Evolutionary conservation across 2,888 invertebrate species (phyloP).

Genomic region (Polymixis flavicincta): DNA sequence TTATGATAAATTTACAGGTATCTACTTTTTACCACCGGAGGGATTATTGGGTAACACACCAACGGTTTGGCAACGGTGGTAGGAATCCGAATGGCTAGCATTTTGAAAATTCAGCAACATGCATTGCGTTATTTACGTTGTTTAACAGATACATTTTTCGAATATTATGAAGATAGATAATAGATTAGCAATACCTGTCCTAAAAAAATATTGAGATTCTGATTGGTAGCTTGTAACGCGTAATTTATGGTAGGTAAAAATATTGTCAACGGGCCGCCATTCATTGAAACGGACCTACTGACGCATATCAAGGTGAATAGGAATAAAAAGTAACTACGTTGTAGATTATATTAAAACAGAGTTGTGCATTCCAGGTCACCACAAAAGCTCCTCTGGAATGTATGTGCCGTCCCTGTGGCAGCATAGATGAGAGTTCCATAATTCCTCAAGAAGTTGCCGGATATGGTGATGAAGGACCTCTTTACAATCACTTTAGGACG

Average conservation of each 20-base stretch:
- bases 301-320: background rate
- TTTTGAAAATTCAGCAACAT: too few species aligned
- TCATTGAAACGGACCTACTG: background rate
- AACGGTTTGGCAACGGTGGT: too few species aligned
- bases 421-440: slow-evolving; percentile 96
- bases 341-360: background rate
- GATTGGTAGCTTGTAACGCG: too few species aligned
- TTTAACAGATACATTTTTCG: too few species aligned
- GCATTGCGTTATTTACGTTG: too few species aligned
- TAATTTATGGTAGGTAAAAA: background rate
- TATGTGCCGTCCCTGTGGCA: slow-evolving; percentile 98
- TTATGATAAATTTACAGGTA: too few species aligned
- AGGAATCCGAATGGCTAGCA: too few species aligned
- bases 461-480: slow-evolving; percentile 95
- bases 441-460: slow-evolving; percentile 97
- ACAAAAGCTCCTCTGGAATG: slow-evolving; percentile 98
- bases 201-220: too few species aligned
- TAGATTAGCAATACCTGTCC: too few species aligned
- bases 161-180: too few species aligned
- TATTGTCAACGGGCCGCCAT: background rate
- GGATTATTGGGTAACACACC: too few species aligned
- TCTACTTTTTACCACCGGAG: background rate
- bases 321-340: background rate
- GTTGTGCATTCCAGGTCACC: slow-evolving; percentile 91
- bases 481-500: slow-evolving; percentile 95